Percentiles rank a stretch among this genome's conserved stretches.
Conservation (phyloP, 2,797 vertebrate species). For the Phalloptychus januarius region DNA sequence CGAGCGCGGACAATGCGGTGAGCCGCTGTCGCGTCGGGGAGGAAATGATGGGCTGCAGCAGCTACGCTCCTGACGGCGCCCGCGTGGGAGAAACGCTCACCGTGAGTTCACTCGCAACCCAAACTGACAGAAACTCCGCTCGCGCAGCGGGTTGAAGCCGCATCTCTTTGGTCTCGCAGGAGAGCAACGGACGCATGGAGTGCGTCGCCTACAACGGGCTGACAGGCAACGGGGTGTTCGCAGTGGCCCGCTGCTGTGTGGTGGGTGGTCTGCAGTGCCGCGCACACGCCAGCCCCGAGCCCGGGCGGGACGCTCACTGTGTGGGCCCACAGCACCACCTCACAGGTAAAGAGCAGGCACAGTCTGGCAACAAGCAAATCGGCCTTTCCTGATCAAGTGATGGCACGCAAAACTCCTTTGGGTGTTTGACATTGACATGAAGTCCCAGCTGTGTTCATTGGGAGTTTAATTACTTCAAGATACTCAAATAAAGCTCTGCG, state of each 20-base stretch:
- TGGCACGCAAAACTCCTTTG: neutral
- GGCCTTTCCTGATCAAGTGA: neutral
- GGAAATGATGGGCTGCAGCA: slow-evolving; percentile 89
- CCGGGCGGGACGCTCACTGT: slow-evolving; percentile 70
- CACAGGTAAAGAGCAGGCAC: slow-evolving; percentile 75
- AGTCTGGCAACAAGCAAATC: neutral
- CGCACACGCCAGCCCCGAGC: slow-evolving; percentile 48
- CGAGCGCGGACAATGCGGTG: slow-evolving; percentile 30
- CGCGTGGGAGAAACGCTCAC: slow-evolving; percentile 79
- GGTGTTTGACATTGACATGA: neutral
- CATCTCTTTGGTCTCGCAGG: slow-evolving; percentile 62
- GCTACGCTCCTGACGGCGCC: slow-evolving; percentile 76
- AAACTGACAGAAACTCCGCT: neutral
- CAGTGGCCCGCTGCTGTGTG: slow-evolving; percentile 87
- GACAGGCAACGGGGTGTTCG: slow-evolving; percentile 78
- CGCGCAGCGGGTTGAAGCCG: neutral
- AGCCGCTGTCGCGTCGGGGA: slow-evolving; percentile 79
- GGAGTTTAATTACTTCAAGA: neutral
- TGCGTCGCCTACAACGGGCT: slow-evolving; percentile 80
- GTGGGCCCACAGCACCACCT: slow-evolving; percentile 70
- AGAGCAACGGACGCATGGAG: slow-evolving; percentile 64
- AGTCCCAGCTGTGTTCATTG: neutral
- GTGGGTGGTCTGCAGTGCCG: slow-evolving; percentile 75
- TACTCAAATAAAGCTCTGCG: neutral
- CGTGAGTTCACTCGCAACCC: slow-evolving; percentile 64